These are phyloP conservation scores for Odobenus rosmarus DNA, from an alignment of 2,113 vertebrate species.

Conservation along the genomic window DNA sequence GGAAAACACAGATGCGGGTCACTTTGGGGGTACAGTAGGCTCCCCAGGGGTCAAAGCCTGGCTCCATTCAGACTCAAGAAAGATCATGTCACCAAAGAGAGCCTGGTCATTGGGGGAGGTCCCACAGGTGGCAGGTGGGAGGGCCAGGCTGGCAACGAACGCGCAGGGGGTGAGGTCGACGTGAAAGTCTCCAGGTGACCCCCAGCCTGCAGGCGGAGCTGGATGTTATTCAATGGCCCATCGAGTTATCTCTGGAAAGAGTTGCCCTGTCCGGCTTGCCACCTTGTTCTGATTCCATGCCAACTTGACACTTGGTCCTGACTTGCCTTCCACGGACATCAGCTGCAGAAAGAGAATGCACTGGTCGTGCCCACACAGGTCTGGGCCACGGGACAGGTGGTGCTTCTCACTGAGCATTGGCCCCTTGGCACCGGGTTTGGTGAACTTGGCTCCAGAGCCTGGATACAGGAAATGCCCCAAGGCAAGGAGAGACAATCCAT, in stretches of 20 bases:
- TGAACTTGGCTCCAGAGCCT: not conserved
- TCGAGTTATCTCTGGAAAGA: not conserved
- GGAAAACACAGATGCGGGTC: fast-evolving
- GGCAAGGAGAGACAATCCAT: fast-evolving
- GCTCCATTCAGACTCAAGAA: not conserved
- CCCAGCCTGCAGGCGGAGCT: fast-evolving
- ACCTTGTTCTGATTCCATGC: not conserved
- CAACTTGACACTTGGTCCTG: not conserved
- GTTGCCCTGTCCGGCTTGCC: not conserved
- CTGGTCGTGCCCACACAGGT: fast-evolving
- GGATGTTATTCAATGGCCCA: fast-evolving
- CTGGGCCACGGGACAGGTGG: not conserved
- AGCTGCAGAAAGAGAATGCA: fast-evolving
- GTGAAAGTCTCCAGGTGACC: not conserved
- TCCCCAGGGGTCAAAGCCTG: not conserved
- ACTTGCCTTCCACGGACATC: not conserved
- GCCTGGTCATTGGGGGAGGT: not conserved
- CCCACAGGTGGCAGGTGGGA: fast-evolving
- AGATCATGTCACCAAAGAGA: not conserved
- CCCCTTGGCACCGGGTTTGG: not conserved
- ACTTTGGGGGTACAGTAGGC: fast-evolving
- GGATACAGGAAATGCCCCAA: not conserved
- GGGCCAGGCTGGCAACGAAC: not conserved
- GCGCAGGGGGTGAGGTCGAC: not conserved
- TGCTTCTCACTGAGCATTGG: too few species aligned